A percentile compares a stretch with the other conserved stretches of the same genome.
Conservation (phyloP, 1,140 invertebrate genomes). For the Drosophila mauritiana region DNA sequence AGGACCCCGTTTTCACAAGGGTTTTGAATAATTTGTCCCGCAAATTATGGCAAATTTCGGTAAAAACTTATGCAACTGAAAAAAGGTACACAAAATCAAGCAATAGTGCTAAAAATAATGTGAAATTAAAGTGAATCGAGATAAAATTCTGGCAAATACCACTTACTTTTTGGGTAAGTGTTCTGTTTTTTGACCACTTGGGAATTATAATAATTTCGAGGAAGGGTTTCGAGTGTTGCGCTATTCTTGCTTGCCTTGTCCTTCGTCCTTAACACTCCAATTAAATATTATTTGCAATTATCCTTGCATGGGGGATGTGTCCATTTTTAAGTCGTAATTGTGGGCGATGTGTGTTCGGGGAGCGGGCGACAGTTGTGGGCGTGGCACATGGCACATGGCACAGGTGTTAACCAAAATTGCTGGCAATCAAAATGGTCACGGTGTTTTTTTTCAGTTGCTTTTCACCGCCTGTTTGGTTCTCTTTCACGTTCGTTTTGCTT, state of each 20-base stretch:
- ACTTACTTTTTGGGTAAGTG: conserved; percentile 13
- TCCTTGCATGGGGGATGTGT: conserved; percentile 8
- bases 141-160: neutral
- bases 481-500: neutral
- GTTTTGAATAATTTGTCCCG: neutral
- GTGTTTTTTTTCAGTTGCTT: conserved; percentile 18
- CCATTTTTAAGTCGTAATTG: conserved; percentile 12
- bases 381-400: conserved; percentile 37
- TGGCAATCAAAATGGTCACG: conserved; percentile 13
- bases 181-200: conserved; percentile 14
- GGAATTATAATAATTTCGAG: neutral
- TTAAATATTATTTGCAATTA: conserved; percentile 23
- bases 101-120: neutral
- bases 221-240: conserved; percentile 14
- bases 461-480: neutral
- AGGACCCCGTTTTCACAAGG: neutral
- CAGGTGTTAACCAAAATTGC: conserved; percentile 38
- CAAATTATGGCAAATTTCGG: neutral
- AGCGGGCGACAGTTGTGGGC: conserved; percentile 7
- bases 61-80: neutral
- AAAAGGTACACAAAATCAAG: neutral
- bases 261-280: conserved; percentile 23
- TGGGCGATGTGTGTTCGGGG: conserved; percentile 7
- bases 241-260: conserved; percentile 11
- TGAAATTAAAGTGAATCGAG: neutral